Base-by-base conservation (phyloP, 2,797 vertebrate species). In the Coccyzus lansbergi region DNA sequence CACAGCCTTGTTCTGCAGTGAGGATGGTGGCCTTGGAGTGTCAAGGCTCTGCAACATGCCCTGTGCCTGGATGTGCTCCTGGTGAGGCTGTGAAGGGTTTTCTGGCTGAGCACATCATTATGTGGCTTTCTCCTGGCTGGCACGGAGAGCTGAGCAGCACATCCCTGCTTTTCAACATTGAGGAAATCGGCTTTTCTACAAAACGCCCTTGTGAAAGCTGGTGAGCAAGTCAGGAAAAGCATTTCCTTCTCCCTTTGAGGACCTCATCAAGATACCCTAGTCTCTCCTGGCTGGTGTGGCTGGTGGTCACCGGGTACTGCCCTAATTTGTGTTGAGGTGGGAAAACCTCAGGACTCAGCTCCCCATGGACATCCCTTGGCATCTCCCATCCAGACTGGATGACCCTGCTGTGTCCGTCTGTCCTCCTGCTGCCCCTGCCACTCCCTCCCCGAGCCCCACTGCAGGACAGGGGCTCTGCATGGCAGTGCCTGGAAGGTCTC, bases 251-350 rank as follows among this genome's bases (percentile, higher is more conserved):
- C 21, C 1, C 26, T 8, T 4, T 5, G 63, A 40, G 36, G 9
- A 4, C 1, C 10, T 33, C 6, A 11, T 44, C 11, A 15, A 63
- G 58, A 6, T 4, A 2, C 6, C 34, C 36, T 62, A 0, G 0
- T 14, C 34, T 28, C 12, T 67, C 28, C 44, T 15, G 3, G 7
- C 20, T 12, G 18, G 22, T 1, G 4, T 1, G 34, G 48, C 25
- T 42, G 33, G 3, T 1, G 52, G 14, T 29, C 69, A n/a, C 36
- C 1, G 2, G 48, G 42, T 24, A 3, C 34, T 10, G 4, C 31
- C 38, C 16, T 6, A 0, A 0, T 24, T 26, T 3, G 0, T 2
- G 4, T 7, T 12, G 9, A n/a, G 20, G 5, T 51, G 44, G 34
- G 24, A 26, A 58, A 80, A 9, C 15, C 2, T 5, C 34, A 8